Percentiles rank a stretch among this genome's conserved stretches.
These are phyloP conservation scores for Agrypnia vestita DNA, from an alignment of 1,140 invertebrate genomes.

Conservation along the genomic window DNA sequence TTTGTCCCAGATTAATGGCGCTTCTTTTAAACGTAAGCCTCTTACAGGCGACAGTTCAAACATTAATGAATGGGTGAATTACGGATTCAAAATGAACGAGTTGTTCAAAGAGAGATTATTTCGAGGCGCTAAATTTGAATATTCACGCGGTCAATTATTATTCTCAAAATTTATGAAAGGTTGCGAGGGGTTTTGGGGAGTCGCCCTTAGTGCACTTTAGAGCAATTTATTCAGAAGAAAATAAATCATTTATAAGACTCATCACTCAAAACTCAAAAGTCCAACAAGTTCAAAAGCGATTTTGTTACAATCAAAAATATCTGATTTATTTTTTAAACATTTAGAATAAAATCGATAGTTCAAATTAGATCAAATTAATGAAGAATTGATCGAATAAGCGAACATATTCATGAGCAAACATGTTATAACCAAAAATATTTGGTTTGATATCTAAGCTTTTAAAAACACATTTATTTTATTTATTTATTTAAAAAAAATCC, in stretches of 20 bases:
- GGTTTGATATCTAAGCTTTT: too few species aligned
- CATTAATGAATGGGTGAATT: slow-evolving; percentile 32
- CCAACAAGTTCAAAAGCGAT: not conserved
- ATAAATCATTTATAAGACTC: slow-evolving; percentile 34
- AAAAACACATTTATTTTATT: too few species aligned
- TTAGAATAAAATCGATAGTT: too few species aligned
- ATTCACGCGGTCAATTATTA: slow-evolving; percentile 31
- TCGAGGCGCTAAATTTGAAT: slow-evolving; percentile 10
- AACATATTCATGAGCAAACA: too few species aligned
- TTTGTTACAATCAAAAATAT: slow-evolving; percentile 8
- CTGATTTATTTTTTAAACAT: slow-evolving; percentile 7
- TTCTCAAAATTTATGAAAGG: not conserved
- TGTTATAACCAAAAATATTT: too few species aligned
- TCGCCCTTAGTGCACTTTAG: not conserved
- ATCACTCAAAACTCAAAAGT: not conserved
- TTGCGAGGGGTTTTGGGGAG: not conserved
- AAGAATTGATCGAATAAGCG: too few species aligned
- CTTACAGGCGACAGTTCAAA: slow-evolving; percentile 46
- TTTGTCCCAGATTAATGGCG: not conserved
- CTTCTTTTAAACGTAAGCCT: slow-evolving; percentile 15
- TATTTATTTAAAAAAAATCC: too few species aligned
- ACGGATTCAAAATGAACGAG: slow-evolving; percentile 19
- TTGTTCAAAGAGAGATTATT: slow-evolving; percentile 18
- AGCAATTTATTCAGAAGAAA: slow-evolving; percentile 22
- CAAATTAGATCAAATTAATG: too few species aligned